Percentiles rank a stretch among this genome's conserved stretches.
Conservation (phyloP, 2,113 vertebrate genomes). For the Tetraodon nigroviridis region DNA sequence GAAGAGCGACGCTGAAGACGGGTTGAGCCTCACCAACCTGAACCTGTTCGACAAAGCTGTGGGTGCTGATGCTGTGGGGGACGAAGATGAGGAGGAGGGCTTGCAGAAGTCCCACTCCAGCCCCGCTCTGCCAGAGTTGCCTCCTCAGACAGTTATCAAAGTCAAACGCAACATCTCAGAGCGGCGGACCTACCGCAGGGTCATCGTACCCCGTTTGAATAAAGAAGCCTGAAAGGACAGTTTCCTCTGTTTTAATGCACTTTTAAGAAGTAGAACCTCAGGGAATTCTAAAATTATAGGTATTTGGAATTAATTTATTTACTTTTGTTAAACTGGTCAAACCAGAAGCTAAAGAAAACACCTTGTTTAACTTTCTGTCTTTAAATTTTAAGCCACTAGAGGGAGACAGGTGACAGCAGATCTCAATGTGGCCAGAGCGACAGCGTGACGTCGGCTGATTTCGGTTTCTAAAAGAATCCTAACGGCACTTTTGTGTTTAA, state of each 20-base stretch:
- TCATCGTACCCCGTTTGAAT: slow-evolving; percentile 76
- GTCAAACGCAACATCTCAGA: slow-evolving; percentile 89
- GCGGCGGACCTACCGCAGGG: slow-evolving; percentile 83
- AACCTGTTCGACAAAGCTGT: slow-evolving; percentile 71
- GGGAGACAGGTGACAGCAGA: slow-evolving; percentile 47
- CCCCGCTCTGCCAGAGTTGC: slow-evolving; percentile 80
- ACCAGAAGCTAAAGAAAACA: too few relatives aligned
- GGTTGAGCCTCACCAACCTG: slow-evolving; percentile 52
- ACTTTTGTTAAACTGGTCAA: background rate
- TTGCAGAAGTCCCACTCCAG: slow-evolving; percentile 87
- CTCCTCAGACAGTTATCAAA: slow-evolving; percentile 65
- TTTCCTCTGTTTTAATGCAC: slow-evolving; percentile 23
- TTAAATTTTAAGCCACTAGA: slow-evolving; percentile 52
- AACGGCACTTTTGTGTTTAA: slow-evolving; percentile 49
- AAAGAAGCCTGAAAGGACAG: slow-evolving; percentile 70
- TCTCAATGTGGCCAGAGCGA: background rate
- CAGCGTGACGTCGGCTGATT: background rate
- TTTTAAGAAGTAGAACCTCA: slow-evolving; percentile 50
- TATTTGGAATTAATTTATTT: slow-evolving; percentile 47
- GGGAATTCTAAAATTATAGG: slow-evolving; percentile 22
- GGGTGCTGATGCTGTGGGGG: slow-evolving; percentile 28
- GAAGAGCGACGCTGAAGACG: background rate
- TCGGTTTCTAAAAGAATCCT: slow-evolving; percentile 18
- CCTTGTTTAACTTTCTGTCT: slow-evolving; percentile 3
- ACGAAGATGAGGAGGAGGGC: slow-evolving; percentile 33